These are phyloP conservation scores for Petrolisthes cinctipes DNA, from an alignment of 2,888 invertebrate species.

Conservation along the genomic window DNA sequence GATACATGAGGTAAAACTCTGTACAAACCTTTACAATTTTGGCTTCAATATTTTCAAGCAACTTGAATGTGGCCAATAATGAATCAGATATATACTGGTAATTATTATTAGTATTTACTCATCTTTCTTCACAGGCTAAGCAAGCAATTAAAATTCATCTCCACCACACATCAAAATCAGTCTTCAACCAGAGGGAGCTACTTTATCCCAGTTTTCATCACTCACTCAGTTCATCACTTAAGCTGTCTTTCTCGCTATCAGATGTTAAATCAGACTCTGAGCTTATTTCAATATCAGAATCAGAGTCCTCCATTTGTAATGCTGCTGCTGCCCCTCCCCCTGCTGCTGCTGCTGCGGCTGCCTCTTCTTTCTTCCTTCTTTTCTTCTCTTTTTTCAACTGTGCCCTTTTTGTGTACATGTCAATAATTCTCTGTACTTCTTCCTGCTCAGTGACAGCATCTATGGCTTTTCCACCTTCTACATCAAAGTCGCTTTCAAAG, in stretches of 20 bases:
- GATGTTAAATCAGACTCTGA: conserved; percentile 54
- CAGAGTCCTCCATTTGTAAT: conserved; percentile 43
- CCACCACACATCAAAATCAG: no score
- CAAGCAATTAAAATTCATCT: no score
- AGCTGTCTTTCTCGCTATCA: conserved; percentile 62
- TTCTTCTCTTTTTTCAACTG: conserved; percentile 62
- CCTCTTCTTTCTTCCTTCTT: conserved; percentile 40
- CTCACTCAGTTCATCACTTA: conserved; percentile 54
- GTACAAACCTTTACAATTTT: no score
- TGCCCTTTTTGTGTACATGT: conserved; percentile 62
- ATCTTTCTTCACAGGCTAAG: no score
- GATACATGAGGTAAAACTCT: no score
- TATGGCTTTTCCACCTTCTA: conserved; percentile 57
- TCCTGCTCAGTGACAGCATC: conserved; percentile 56
- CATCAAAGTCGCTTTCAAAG: conserved; percentile 48
- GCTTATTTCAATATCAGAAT: conserved; percentile 48
- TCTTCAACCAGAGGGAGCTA: no score
- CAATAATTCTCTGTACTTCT: conserved; percentile 62
- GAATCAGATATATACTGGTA: no score
- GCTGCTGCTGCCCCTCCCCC: conserved; percentile 23
- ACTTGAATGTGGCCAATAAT: no score
- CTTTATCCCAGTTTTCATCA: conserved; percentile 11
- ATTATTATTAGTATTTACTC: no score
- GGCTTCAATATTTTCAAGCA: no score
- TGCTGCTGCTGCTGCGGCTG: conserved; percentile 19